Evolutionary conservation across 2,113 vertebrate species (phyloP), one percentile per base, ranked within the genome.

Genomic region (Diphyllodes magnificus): DNA sequence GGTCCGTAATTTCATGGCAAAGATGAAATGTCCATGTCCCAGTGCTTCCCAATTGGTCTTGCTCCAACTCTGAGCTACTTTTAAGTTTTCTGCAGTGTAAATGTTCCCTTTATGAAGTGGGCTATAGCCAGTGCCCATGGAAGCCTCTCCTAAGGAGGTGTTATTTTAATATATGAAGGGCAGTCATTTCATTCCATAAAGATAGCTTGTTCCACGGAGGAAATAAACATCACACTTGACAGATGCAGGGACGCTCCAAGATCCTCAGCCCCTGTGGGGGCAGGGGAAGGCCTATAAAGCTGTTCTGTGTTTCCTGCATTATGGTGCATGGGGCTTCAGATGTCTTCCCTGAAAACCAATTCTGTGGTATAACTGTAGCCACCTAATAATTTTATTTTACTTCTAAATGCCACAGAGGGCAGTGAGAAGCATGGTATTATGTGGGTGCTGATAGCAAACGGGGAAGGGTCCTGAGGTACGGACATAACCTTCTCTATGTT

Each of bases 81-180:
- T 65, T 76, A 88, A 66, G 60, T 92, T 95, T 97, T 94, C 96
- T 96, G 94, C 88, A 51, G 88, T 69, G 91, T 97, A 98, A 97
- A 97, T 97, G 97, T 97, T 94, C 90, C 83, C 96, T 97, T 98
- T 98, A 96, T 98, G 90, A 63, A 94, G 79, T 69, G 65, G 89
- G 77, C 85, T 9, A 77, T 35, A 80, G 90, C 69, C 96, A 94
- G 92, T 96, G 96, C 86, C 60, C 72, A 75, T 89, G 83, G 95
- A 97, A 95, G 95, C 88, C 95, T 95, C 97, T 98, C 86, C 96
- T 97, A 92, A 97, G 91, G 96, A 98, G 97, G 97, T 98, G 97
- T 98, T 98, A 98, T 97, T 98, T 98, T 98, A 98, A 97, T 97
- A 97, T 97, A 97, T 97, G 96, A 94, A 97, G 97, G 95, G 96